Evolutionary conservation across 2,797 vertebrate species (phyloP), one percentile per base, ranked within the genome.

Genomic region (Gallinago nigripennis): DNA sequence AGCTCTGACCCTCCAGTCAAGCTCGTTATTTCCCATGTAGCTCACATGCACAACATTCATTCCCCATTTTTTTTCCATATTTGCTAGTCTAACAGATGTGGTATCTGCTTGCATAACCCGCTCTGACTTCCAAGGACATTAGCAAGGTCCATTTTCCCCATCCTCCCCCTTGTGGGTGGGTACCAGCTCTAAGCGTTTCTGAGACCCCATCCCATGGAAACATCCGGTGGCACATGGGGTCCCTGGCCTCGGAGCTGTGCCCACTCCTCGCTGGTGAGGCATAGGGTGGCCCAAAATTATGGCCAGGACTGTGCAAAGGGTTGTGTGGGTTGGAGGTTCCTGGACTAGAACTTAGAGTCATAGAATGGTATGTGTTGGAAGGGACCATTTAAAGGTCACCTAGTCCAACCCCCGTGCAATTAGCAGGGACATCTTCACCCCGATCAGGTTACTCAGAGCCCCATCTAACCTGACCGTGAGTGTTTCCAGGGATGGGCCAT

Each of bases 251-350:
- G 35, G 50, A 75, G 24, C 27, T 37, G 20, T 13, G 20, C 14
- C 15, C 0, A 0, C 0, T 2, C 16, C 23, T 51, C 1, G 1
- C 19, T 7, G 11, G 1, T 5, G 4, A 57, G 46, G 24, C 14
- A 4, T n/a, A 60, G 9, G 1, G 2, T 11, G 11, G n/a, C 31
- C 28, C 1, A 2, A 66, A 54, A 11, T n/a, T 33, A 15, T 30
- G 25, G 4, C 23, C 19, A 41, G 69, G 13, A 53, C 37, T 53
- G 41, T 46, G 57, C 0, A 6, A 56, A 43, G 9, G 12, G 8
- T 51, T 60, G 12, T 60, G 41, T 7, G 23, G 24, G 65, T 54
- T 46, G 11, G 15, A n/a, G 28, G 46, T 28, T 61, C 7, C 46
- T 77, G 53, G 23, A 39, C 58, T 54, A 45, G 39, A 39, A 15